Evolutionary conservation across 2,888 invertebrate species (phyloP), one percentile per base, ranked within the genome.

Genomic region (Spodoptera littoralis): DNA sequence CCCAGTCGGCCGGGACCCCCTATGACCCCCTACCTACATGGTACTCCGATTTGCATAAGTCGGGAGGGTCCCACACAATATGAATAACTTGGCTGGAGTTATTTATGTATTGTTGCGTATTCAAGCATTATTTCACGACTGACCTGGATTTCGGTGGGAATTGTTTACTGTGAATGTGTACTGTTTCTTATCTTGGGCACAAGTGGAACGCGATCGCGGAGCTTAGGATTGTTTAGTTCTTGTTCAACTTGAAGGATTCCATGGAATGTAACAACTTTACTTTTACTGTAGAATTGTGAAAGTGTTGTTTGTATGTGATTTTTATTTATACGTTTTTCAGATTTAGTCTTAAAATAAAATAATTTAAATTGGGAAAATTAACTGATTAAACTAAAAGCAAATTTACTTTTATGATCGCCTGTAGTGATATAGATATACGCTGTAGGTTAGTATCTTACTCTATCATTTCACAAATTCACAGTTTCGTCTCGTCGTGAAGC

Each of bases 11-110:
- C 9, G 9, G 36, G 46, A 49, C 8, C 11, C 22, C 76, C 49
- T 68, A 59, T 56, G 53, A 44, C 43, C 44, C 43, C 52, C 62
- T 54, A 76, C 65, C 65, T 64, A 71, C 76, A 64, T 68, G 56
- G 56, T 51, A 52, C 58, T 74, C 58, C 70, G 56, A 61, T 77
- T 77, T 66, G 64, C 79, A 72, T 76, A 69, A 66, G 64, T 64
- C 60, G 62, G 55, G 58, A 62, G 51, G 60, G 66, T 47, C 51
- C 61, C 56, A 24, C 58, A 72, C 77, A 79, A 66, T 66, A 60
- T 72, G 73, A 79, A 79, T 76, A 76, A 76, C 63, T 71, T 68
- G 63, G 72, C 59, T 44, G 9, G 50, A 61, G 56, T 68, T 68
- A 76, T 77, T 73, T 73, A 79, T 73, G 60, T 49, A 64, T 62